Evolutionary conservation across 2,888 invertebrate genomes (phyloP).

Genomic region (Nephrotoma flavescens): DNA sequence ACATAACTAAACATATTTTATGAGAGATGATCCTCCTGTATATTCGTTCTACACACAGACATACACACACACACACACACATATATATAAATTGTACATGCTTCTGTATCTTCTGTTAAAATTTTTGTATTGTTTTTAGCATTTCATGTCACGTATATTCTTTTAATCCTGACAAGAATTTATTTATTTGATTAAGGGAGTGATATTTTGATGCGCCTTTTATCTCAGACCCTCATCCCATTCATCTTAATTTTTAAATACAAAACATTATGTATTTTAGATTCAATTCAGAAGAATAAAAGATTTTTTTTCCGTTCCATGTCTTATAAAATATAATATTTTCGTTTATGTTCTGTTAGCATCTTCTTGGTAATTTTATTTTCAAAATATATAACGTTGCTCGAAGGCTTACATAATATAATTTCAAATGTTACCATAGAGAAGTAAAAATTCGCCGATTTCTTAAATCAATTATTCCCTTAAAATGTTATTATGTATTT

Average conservation of each 20-base stretch:
- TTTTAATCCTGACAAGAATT: not conserved
- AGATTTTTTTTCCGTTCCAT: not conserved
- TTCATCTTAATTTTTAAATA: not conserved
- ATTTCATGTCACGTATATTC: not conserved
- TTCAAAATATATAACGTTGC: not conserved
- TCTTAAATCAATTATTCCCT: not conserved
- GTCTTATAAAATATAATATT: not conserved
- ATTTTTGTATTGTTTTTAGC: not conserved
- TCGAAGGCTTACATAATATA: not conserved
- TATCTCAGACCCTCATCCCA: not conserved
- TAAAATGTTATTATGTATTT: not conserved
- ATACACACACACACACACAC: not conserved
- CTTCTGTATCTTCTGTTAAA: not conserved
- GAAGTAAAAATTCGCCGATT: not conserved
- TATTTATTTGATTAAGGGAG: not conserved
- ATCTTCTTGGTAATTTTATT: not conserved
- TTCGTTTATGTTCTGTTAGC: not conserved
- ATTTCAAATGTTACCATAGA: not conserved
- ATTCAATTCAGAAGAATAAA: not conserved
- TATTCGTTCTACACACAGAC: not conserved
- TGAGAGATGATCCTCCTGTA: not conserved
- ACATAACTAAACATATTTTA: not conserved
- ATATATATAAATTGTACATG: not conserved
- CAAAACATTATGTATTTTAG: not conserved
- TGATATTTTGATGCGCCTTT: not conserved